Evolutionary conservation across 2,888 invertebrate species (phyloP), one percentile per base, ranked within the genome.

Genomic region (Dichetophora obliterata): DNA sequence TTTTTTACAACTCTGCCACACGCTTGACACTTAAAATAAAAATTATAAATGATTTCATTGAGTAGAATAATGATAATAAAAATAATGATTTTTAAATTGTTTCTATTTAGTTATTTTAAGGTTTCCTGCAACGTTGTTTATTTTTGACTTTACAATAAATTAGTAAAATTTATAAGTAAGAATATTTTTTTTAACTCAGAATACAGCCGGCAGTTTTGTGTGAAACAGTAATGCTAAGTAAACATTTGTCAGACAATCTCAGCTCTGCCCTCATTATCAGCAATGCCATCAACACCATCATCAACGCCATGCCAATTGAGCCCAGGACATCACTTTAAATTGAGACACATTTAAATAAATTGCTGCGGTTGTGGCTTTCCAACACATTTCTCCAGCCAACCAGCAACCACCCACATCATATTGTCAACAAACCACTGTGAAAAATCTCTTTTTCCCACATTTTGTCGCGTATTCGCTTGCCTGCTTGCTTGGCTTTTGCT

Each of bases 321-420:
- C 71, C 57, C 59, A 14, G 11, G 71, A 57, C 71, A 73, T 43
- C 54, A 50, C 27, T 73, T 73, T 48, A 83, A 83, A 84, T 83
- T 81, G 80, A 82, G 83, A 82, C 81, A 77, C 78, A 83, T 84
- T 81, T 80, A 80, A 82, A 82, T 81, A 79, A 79, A 81, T 80
- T 79, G 69, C 76, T 70, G 77, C 72, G 76, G 75, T 75, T 77
- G 61, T 75, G 50, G 27, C 24, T n/a, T 70, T 73, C 27, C 63
- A 72, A 19, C 4, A 14, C 14, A 43, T 14, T 11, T 11, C 14
- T 43, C 43, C 11, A 43, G 43, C 43, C 43, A 43, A 43, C 11
- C 43, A 43, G 16, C 22, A 19, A 54, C 54, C 59, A 59, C 59
- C 59, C 14, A 27, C 59, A 22, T 27, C 14, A 59, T 54, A 22